Conservation (phyloP, 2,888 invertebrate genomes). For the Dynastes hyllus region DNA sequence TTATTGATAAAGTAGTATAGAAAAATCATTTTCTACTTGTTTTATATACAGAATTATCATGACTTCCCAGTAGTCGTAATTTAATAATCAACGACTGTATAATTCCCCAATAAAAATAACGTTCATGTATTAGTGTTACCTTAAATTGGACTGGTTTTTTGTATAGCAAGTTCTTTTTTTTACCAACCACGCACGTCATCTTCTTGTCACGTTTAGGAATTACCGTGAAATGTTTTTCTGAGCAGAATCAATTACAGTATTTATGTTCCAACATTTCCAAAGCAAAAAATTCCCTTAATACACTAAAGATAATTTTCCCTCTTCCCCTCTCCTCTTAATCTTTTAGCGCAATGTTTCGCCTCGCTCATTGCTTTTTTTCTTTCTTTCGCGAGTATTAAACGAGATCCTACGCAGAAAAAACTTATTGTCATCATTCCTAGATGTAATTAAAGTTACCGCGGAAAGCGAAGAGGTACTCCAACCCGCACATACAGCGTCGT, state of each 20-base stretch:
- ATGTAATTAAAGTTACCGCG: not conserved
- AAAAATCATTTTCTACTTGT: too few species aligned
- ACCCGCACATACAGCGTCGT: not conserved
- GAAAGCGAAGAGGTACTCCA: not conserved
- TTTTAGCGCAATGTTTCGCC: not conserved
- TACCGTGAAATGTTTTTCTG: not conserved
- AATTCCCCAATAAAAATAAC: too few species aligned
- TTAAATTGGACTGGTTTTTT: too few species aligned
- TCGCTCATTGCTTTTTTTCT: not conserved
- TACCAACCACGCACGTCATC: too few species aligned
- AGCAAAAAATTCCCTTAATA: not conserved
- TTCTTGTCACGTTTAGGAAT: too few species aligned
- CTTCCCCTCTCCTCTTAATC: too few species aligned
- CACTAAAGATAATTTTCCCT: not conserved
- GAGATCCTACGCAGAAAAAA: not conserved
- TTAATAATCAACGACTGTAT: too few species aligned
- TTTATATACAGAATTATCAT: too few species aligned
- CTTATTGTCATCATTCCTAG: constrained; percentile 14
- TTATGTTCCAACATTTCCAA: not conserved
- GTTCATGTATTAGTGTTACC: too few species aligned
- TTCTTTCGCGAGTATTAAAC: not conserved
- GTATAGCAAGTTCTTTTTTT: too few species aligned
- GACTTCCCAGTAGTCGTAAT: too few species aligned
- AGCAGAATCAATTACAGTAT: not conserved
- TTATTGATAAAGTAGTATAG: too few species aligned